Evolutionary conservation across 2,888 invertebrate species (phyloP), one percentile per base, ranked within the genome.

Genomic region (Euphydryas editha): DNA sequence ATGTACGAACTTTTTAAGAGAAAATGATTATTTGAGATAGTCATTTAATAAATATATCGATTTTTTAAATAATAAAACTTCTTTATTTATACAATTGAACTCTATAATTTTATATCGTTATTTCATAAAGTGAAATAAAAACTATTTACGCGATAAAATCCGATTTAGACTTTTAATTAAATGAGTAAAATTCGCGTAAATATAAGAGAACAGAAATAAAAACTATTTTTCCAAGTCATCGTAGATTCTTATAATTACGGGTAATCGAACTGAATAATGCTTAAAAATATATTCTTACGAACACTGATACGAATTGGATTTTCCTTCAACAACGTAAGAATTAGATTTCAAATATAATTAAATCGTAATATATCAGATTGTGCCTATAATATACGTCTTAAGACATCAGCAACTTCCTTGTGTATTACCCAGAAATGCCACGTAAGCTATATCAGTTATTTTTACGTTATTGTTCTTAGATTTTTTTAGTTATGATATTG

Each of bases 371-470:
- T 67, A 67, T 59, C 46, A 17, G 60, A 42, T 30, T 61, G 60
- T 67, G 65, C 68, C 63, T 69, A 62, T 61, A 68, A 59, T 62
- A 61, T 42, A 24, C 39, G 18, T 46, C 37, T 54, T 56, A 65
- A 65, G 65, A 68, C 56, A 56, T 65, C 62, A 68, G 54, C 36
- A 20, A 17, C 24, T 55, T 55, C 59, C 54, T 81, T 24, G 49
- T 20, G 13, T 21, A 8, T 30, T n/a, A 30, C 18, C 11, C n/a
- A 30, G 81, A 82, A 84, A 54, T 30, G 11, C 54, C 54, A 24
- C 15, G 15, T 36, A 17, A 30, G n/a, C 36, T 30, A 54, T 36
- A n/a, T 36, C n/a, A n/a, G n/a, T 15, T 15, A 54, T 17, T 54
- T 30, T 36, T 54, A 54, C 54, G 17, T 54, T 10, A n/a, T 5